Conservation (phyloP, 2,797 vertebrate genomes). For the Argya squamiceps region DNA sequence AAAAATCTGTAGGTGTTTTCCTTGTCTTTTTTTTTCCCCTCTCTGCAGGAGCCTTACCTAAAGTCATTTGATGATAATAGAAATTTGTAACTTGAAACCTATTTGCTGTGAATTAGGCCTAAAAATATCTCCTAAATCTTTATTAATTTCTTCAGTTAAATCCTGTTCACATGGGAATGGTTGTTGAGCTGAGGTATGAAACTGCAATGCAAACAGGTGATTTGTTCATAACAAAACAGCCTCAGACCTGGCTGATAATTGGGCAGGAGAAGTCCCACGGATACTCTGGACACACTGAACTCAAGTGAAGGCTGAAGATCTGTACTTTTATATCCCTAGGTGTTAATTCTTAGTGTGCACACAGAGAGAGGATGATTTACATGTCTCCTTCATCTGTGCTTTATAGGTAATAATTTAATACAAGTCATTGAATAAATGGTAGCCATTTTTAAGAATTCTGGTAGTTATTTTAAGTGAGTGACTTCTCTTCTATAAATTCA, state of each 20-base stretch:
- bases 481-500: not conserved
- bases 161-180: not conserved
- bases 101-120: not conserved
- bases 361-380: not conserved
- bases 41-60: not conserved
- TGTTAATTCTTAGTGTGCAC: not conserved
- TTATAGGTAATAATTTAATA: not conserved
- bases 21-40: fast-evolving
- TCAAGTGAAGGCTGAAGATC: not conserved
- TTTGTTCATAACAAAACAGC: not conserved
- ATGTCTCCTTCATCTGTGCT: not conserved
- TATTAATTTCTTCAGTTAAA: not conserved
- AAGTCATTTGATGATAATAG: not conserved
- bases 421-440: not conserved
- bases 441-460: not conserved
- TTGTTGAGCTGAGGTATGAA: not conserved
- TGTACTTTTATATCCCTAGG: not conserved
- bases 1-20: not conserved
- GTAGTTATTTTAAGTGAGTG: not conserved
- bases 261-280: not conserved
- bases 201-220: not conserved
- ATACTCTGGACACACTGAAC: not conserved
- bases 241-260: not conserved
- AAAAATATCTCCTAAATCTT: not conserved
- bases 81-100: not conserved